phyloP scores from a whole-genome alignment of 2,888 invertebrate genomes.

The Agonopterix heracliana region DNA sequence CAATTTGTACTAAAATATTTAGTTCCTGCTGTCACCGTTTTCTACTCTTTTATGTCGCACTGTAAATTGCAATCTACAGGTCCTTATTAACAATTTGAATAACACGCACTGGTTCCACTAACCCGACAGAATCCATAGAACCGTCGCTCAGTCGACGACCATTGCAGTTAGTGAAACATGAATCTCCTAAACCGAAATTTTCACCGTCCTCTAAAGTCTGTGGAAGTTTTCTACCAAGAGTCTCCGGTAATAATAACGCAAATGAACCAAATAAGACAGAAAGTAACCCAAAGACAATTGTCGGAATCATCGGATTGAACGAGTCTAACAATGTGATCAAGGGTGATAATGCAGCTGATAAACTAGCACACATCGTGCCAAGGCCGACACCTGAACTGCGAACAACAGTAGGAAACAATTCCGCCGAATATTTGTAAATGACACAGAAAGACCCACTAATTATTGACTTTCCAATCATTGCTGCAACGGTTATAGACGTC shows the following conservation, averaged over 20 bases:
- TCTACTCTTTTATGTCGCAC: too few species aligned
- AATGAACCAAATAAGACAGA: conserved; percentile 84
- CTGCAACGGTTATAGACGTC: conserved; percentile 76
- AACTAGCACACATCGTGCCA: conserved; percentile 90
- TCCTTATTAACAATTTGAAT: too few species aligned
- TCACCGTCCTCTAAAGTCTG: conserved; percentile 90
- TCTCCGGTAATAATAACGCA: conserved; percentile 86
- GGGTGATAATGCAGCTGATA: conserved; percentile 88
- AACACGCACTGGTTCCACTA: too few species aligned
- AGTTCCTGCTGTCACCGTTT: too few species aligned
- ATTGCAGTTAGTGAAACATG: conserved; percentile 83
- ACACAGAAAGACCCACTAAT: conserved; percentile 91
- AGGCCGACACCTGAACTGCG: conserved; percentile 89
- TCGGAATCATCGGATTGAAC: conserved; percentile 85
- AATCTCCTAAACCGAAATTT: conserved; percentile 87
- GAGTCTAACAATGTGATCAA: conserved; percentile 85
- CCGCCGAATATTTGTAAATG: conserved; percentile 91
- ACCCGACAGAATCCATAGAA: background rate
- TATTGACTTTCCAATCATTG: conserved; percentile 87
- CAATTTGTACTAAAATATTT: too few species aligned
- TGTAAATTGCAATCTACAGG: too few species aligned
- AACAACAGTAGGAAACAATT: conserved; percentile 89
- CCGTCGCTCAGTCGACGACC: conserved; percentile 36
- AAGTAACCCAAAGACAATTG: conserved; percentile 84
- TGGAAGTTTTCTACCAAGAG: conserved; percentile 86